These are phyloP conservation scores for Cacoxenus indagator DNA, from an alignment of 2,888 invertebrate genomes.

Conservation along the genomic window DNA sequence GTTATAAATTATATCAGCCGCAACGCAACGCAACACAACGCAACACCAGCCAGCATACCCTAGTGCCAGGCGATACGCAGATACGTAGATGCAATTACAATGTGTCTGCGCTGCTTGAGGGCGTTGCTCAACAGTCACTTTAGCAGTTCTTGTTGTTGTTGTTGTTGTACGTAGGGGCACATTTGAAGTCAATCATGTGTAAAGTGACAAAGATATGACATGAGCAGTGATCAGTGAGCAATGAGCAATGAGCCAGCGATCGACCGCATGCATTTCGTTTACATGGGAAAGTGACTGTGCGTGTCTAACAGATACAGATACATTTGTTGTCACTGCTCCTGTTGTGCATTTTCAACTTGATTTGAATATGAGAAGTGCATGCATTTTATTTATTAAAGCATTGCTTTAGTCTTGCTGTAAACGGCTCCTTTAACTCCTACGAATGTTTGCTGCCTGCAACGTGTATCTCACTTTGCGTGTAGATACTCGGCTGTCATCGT, in stretches of 20 bases:
- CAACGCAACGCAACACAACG: not conserved
- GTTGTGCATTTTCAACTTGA: not conserved
- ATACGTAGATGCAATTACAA: not conserved
- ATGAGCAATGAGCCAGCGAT: too few relatives aligned
- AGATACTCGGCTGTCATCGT: constrained; percentile 16
- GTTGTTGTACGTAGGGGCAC: constrained; percentile 18
- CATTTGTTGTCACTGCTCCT: constrained; percentile 45
- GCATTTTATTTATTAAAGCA: constrained; percentile 33
- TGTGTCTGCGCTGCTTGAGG: constrained; percentile 27
- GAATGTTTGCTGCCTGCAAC: constrained; percentile 16
- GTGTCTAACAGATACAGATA: constrained; percentile 40
- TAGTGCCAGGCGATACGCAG: not conserved
- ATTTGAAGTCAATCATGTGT: constrained; percentile 62
- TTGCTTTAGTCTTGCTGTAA: constrained; percentile 27
- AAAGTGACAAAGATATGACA: constrained; percentile 60
- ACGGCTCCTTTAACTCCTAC: constrained; percentile 41
- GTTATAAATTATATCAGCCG: constrained; percentile 66
- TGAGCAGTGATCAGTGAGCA: constrained; percentile 14
- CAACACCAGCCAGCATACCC: too few relatives aligned
- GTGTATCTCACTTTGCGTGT: not conserved
- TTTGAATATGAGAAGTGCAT: not conserved
- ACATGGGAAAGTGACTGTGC: not conserved
- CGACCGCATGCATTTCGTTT: not conserved
- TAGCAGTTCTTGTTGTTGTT: not conserved
- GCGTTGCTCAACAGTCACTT: constrained; percentile 23